A percentile compares a stretch with the other conserved stretches of the same genome.
phyloP scores from a whole-genome alignment of 2,888 invertebrate species.

The Timema podura region DNA sequence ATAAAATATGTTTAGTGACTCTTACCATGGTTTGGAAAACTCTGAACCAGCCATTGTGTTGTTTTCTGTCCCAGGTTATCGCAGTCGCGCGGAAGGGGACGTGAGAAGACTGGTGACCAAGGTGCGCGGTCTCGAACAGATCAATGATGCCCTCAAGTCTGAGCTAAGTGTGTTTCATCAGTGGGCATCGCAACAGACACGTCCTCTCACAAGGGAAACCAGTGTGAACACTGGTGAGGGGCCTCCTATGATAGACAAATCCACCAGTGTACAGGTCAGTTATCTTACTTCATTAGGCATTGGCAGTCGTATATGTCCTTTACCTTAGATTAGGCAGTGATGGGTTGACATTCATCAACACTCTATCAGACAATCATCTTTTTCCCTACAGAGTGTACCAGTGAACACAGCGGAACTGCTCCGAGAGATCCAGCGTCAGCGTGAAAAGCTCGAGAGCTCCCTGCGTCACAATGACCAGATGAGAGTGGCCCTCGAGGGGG shows the following conservation, averaged over 20 bases:
- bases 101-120: constrained; percentile 35
- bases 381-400: too few species aligned
- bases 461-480: constrained; percentile 36
- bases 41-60: too few species aligned
- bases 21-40: too few species aligned
- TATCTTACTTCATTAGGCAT: neutral
- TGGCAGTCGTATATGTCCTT: neutral
- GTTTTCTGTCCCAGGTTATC: too few species aligned
- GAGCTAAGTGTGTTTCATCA: constrained; percentile 38
- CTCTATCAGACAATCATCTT: too few species aligned
- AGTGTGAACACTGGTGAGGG: neutral
- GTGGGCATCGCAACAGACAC: constrained; percentile 14
- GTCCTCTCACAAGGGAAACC: neutral
- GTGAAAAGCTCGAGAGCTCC: constrained; percentile 34
- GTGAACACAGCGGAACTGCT: too few species aligned
- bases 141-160: constrained; percentile 44
- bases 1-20: too few species aligned
- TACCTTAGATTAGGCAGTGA: too few species aligned
- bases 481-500: constrained; percentile 46
- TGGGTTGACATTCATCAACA: too few species aligned
- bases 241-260: constrained; percentile 12
- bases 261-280: constrained; percentile 19
- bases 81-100: constrained; percentile 23
- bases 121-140: constrained; percentile 46
- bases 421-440: constrained; percentile 21